These are phyloP conservation scores for Noctua janthina DNA, from an alignment of 2,888 invertebrate genomes.

Conservation along the genomic window DNA sequence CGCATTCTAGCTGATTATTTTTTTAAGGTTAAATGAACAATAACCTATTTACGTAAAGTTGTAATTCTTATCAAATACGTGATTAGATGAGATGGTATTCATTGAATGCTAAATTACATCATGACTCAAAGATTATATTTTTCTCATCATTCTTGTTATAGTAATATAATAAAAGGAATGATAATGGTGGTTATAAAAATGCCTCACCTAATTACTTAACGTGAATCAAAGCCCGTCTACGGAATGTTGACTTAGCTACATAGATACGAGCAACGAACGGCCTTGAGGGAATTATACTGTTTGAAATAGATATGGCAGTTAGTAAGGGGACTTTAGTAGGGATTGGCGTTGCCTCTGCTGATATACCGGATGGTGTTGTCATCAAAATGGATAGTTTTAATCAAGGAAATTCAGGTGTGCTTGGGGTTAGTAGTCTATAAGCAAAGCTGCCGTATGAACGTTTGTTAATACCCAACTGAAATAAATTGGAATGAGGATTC, in stretches of 20 bases:
- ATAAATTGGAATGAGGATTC: no score
- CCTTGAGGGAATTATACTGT: constrained; percentile 33
- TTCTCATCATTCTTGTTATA: constrained; percentile 18
- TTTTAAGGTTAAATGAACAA: neutral
- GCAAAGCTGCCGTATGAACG: no score
- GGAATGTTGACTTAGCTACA: constrained; percentile 21
- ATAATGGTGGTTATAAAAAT: constrained; percentile 28
- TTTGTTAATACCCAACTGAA: neutral
- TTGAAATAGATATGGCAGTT: constrained; percentile 6
- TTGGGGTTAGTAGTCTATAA: neutral
- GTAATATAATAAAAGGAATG: constrained; percentile 23
- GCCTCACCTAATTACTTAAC: constrained; percentile 25
- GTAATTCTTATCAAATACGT: constrained; percentile 29
- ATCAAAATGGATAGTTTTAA: neutral
- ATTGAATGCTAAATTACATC: constrained; percentile 16
- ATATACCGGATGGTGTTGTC: neutral
- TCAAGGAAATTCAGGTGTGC: neutral
- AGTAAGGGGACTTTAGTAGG: constrained; percentile 19
- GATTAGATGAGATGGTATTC: constrained; percentile 4
- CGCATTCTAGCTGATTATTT: neutral
- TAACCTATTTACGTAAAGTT: constrained; percentile 1
- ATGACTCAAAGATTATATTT: constrained; percentile 22
- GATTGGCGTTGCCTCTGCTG: neutral
- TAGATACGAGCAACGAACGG: constrained; percentile 12
- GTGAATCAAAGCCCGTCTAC: constrained; percentile 26